Evolutionary conservation across 2,113 vertebrate genomes (phyloP).

Genomic region (Oxyruncus cristatus): DNA sequence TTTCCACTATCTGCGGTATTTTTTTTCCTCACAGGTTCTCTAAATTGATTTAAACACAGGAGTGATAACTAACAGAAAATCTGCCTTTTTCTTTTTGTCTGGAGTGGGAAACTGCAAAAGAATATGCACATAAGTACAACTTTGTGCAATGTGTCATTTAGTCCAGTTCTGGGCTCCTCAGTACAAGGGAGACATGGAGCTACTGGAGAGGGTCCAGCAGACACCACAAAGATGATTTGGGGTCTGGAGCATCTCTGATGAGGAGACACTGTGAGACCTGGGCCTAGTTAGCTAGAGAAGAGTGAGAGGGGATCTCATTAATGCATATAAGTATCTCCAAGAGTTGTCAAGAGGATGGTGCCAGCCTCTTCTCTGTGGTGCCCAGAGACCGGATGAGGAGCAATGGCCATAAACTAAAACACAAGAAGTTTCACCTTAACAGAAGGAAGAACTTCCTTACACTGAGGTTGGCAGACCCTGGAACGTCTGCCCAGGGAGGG

Average conservation of each 20-base stretch:
- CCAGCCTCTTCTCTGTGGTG: neutral
- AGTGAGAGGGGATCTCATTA: neutral
- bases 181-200: neutral
- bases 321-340: neutral
- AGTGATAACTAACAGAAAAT: neutral
- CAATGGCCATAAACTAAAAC: neutral
- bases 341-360: neutral
- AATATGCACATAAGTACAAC: fast-evolving
- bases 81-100: neutral
- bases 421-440: neutral
- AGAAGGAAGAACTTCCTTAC: neutral
- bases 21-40: neutral
- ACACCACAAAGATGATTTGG: neutral
- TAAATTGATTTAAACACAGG: neutral
- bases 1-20: neutral
- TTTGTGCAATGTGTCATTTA: fast-evolving
- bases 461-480: neutral
- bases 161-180: neutral
- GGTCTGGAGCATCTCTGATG: neutral
- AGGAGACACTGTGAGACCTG: neutral
- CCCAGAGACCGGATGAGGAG: fast-evolving
- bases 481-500: neutral
- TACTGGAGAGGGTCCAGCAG: neutral
- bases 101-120: neutral
- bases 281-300: neutral